Base-by-base conservation (phyloP, 2,113 vertebrate genomes). In the Cyrtonyx montezumae region DNA sequence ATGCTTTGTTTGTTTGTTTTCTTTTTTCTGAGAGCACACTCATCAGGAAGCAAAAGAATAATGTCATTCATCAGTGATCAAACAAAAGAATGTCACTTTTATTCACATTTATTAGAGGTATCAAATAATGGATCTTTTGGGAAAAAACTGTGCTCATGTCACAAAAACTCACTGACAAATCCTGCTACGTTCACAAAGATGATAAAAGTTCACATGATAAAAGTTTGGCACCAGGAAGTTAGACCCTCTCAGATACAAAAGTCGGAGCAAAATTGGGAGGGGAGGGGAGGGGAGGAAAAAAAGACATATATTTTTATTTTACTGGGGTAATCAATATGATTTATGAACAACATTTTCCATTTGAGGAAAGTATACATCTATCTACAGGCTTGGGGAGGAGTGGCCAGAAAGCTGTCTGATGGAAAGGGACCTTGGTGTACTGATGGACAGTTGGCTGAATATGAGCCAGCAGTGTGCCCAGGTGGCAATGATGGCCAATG, bases 31-130 rank as follows among this genome's bases (percentile, higher is more conserved):
- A 69, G 18, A 53, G 46, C 45, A 2, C 14, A 32, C 23, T 8
- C 32, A 36, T 22, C 51, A 46, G 8, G n/a, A 76, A 55, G 40
- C 68, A 92, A 88, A 9, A 49, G 14, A 71, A 77, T 2, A 51
- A 17, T 17, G 55, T 67, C 13, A 55, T 55, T 55, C 53, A 55
- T 55, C 30, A 67, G 42, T 51, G 49, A 55, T 34, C 26, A 55
- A 46, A 11, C 14, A 1, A 0, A 15, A 45, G 3, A 37, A 51
- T n/a, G 3, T 15, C 1, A 17, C 4, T 86, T 81, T 89, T 34
- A 28, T 74, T 28, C 7, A 43, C 11, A 9, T 37, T 8, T 5
- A 73, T 28, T 10, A 63, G 11, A n/a, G 2, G 5, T 62, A 66
- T 34, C 3, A 5, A 65, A 21, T 4, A 7, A 59, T 43, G 17